These are phyloP conservation scores for Ectemnius lituratus DNA, from an alignment of 2,888 invertebrate genomes.

Conservation along the genomic window DNA sequence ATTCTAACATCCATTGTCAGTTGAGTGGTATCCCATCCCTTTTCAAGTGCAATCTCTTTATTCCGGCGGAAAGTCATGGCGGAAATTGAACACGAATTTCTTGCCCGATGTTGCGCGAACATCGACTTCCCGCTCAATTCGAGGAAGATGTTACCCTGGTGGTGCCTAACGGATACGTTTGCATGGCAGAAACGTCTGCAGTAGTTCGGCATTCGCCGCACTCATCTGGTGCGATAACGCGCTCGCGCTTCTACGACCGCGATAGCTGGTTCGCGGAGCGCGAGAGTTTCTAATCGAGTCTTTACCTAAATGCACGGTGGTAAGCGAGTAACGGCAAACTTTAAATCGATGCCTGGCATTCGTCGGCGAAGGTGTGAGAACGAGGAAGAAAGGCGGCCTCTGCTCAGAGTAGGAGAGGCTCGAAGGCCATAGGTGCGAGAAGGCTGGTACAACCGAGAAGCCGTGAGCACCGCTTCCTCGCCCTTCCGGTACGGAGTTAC, in stretches of 20 bases:
- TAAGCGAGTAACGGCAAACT: conserved; percentile 55
- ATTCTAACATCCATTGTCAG: neutral
- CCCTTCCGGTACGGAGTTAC: conserved; percentile 23
- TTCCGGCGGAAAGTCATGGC: conserved; percentile 48
- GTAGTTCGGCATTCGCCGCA: conserved; percentile 5
- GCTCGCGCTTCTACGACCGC: conserved; percentile 41
- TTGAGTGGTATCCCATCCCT: neutral
- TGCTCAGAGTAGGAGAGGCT: neutral
- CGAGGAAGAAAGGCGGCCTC: neutral
- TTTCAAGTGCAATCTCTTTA: conserved; percentile 12
- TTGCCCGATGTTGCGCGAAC: conserved; percentile 43
- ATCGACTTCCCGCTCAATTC: conserved; percentile 51
- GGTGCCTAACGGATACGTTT: conserved; percentile 40
- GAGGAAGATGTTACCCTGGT: conserved; percentile 48
- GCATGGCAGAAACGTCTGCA: conserved; percentile 17
- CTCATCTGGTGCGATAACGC: conserved; percentile 9
- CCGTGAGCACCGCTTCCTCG: neutral
- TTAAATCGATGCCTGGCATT: conserved; percentile 63
- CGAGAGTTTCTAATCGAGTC: conserved; percentile 54
- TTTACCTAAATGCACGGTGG: conserved; percentile 47
- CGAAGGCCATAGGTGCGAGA: neutral
- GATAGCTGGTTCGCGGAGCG: conserved; percentile 9
- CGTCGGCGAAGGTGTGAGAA: conserved; percentile 28
- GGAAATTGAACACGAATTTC: conserved; percentile 48
- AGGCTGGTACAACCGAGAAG: neutral